Conservation (phyloP, 2,113 vertebrate species). For the Larimichthys polyactis region DNA sequence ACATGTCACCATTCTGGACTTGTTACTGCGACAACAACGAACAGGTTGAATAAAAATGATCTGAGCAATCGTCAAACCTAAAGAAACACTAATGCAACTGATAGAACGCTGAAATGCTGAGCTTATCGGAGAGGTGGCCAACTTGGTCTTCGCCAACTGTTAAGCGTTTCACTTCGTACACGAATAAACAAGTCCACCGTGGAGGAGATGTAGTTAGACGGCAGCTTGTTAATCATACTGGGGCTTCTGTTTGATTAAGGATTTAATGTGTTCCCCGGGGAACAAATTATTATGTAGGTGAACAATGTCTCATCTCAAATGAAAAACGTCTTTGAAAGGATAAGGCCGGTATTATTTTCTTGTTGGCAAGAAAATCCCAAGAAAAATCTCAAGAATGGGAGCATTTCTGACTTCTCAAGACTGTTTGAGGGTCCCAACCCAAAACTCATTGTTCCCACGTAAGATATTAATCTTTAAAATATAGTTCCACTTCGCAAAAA, state of each 20-base stretch:
- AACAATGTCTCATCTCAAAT: background rate
- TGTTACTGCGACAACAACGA: background rate
- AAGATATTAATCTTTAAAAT: background rate
- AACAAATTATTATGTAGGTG: conserved; percentile 33
- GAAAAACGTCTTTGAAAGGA: background rate
- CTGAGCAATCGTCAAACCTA: background rate
- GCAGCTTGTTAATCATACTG: conserved; percentile 44
- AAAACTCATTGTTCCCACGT: background rate
- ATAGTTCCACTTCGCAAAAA: background rate
- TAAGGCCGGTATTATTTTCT: background rate
- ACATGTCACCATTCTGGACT: background rate
- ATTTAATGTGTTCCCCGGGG: conserved; percentile 24
- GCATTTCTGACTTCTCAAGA: background rate
- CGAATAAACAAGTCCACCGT: conserved; percentile 12
- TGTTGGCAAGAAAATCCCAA: background rate
- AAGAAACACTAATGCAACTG: background rate
- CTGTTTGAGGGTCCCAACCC: no score
- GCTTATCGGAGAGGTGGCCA: background rate
- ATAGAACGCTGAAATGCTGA: background rate
- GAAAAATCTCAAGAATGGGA: no score
- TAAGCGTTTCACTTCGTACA: conserved; percentile 2
- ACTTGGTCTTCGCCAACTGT: background rate
- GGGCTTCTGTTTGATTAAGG: conserved; percentile 19
- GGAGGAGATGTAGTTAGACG: conserved; percentile 12
- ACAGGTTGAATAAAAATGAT: background rate